Evolutionary conservation across 1,140 invertebrate species (phyloP).

Genomic region (Macrobrachium nipponense): DNA sequence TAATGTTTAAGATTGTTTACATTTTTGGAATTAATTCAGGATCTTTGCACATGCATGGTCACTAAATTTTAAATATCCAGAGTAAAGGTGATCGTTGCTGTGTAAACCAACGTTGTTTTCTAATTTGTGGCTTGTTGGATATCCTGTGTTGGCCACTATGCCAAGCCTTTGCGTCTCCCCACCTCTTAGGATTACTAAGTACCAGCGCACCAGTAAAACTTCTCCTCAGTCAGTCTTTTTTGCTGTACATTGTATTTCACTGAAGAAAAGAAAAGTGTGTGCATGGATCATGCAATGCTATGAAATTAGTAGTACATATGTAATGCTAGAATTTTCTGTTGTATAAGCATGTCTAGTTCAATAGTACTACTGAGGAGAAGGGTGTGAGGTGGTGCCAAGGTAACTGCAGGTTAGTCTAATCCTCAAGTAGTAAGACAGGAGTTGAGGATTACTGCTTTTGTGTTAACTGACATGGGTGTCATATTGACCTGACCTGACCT

Average conservation of each 20-base stretch:
- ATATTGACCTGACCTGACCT: constrained; percentile 60
- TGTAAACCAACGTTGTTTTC: constrained; percentile 43
- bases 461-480: constrained; percentile 41
- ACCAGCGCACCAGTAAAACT: too few relatives aligned
- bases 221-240: too few relatives aligned
- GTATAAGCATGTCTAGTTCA: constrained; percentile 16
- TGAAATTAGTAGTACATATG: constrained; percentile 12
- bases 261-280: too few relatives aligned
- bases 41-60: constrained; percentile 47
- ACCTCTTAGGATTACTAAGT: constrained; percentile 28
- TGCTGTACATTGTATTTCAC: too few relatives aligned
- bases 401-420: constrained; percentile 42
- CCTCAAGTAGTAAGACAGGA: constrained; percentile 51
- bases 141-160: constrained; percentile 8
- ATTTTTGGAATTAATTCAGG: constrained; percentile 7
- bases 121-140: constrained; percentile 39
- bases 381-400: constrained; percentile 38
- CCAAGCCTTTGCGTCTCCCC: constrained; percentile 34
- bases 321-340: constrained; percentile 13
- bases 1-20: too few relatives aligned
- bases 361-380: constrained; percentile 27
- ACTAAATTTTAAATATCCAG: constrained; percentile 34
- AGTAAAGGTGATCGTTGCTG: constrained; percentile 37
- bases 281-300: too few relatives aligned
- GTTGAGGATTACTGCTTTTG: constrained; percentile 56